Evolutionary conservation across 2,888 invertebrate species (phyloP), one percentile per base, ranked within the genome.

Genomic region (Luffia ferchaultella): DNA sequence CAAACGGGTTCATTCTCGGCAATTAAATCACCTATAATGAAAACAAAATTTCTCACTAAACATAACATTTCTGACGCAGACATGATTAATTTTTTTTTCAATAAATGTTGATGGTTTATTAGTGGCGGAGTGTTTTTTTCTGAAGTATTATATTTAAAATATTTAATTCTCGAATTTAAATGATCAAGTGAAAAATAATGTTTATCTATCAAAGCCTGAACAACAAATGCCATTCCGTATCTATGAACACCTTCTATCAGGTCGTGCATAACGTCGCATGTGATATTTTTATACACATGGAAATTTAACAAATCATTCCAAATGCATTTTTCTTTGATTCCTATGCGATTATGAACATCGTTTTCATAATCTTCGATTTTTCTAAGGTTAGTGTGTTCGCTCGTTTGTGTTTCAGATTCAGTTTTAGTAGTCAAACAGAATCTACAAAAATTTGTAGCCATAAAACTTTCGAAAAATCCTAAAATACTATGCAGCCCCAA

Each of bases 211-310:
- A 58, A 57, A 45, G 52, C 42, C 30, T 54, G 40, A 18, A 64
- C 59, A 18, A 65, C 59, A 44, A 54, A 47, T 1, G 58, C 56
- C 60, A 64, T 61, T 20, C 58, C 63, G 54, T 65, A 62, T 46
- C 62, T 50, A 48, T 54, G 54, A 18, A 63, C 52, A 18, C 63
- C 61, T 49, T 62, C 58, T 53, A 50, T 58, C 18, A 63, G 46
- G 51, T 67, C 64, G 46, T 67, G 67, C 62, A 65, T 62, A n/a
- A 64, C 55, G 51, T 67, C 68, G 55, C 59, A 60, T 7, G 55
- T 55, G 12, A 57, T 20, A 56, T 65, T 68, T 19, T 55, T 50
- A 48, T 59, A 60, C 41, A 57, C 50, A 58, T 67, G 62, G 58
- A 61, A 65, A 54, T 54, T 46, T 40, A 53, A 46, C 15, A 30